Conservation (phyloP, 1,140 invertebrate species). For the Eumeta japonica region DNA sequence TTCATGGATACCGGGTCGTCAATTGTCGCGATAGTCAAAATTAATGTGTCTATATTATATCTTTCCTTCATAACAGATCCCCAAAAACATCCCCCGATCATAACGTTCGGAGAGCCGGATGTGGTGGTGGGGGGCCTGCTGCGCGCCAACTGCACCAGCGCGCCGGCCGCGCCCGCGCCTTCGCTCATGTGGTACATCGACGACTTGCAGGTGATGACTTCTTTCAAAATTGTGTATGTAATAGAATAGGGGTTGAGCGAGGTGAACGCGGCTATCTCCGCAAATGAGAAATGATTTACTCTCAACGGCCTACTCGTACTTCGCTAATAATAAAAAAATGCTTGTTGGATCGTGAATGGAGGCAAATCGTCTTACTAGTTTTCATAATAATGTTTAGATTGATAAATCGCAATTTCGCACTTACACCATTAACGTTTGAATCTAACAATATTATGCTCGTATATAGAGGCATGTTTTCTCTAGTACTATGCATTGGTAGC, state of each 20-base stretch:
- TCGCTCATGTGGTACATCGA: slow-evolving; percentile 82
- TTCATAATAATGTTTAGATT: too few species aligned
- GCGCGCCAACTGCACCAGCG: slow-evolving; percentile 78
- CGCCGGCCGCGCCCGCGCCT: slow-evolving; percentile 71
- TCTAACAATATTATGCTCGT: too few species aligned
- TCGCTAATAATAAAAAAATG: background rate
- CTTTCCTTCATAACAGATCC: slow-evolving; percentile 60
- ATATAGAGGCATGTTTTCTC: too few species aligned
- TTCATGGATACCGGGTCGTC: background rate
- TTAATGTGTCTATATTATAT: background rate
- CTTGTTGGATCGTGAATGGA: too few species aligned
- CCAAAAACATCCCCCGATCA: slow-evolving; percentile 68
- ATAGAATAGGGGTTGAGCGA: background rate
- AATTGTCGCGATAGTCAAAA: background rate
- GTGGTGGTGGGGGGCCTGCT: slow-evolving; percentile 73
- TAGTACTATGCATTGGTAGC: too few species aligned
- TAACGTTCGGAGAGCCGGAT: slow-evolving; percentile 69
- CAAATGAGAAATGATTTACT: too few species aligned
- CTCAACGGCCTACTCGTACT: too few species aligned
- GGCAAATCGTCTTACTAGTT: too few species aligned
- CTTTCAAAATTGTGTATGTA: background rate
- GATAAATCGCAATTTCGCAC: too few species aligned
- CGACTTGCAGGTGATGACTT: slow-evolving; percentile 66
- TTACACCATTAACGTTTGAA: too few species aligned
- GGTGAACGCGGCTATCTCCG: too few species aligned